Base-by-base conservation (phyloP, 1,140 invertebrate genomes). In the Danaus plexippus region DNA sequence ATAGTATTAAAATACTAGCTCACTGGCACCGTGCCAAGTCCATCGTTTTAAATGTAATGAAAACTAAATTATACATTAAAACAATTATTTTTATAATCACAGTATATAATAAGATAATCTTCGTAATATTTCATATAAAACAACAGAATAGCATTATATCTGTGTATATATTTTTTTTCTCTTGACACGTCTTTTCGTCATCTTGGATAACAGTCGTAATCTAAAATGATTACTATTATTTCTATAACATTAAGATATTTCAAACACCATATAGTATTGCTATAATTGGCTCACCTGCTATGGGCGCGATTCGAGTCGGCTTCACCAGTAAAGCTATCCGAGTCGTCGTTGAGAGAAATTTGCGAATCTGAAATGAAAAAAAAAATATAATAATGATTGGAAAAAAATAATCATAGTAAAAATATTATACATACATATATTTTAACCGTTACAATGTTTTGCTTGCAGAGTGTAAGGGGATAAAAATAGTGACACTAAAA, bases 321-420 rank as follows among this genome's bases (percentile, higher is more conserved):
- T 50, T 86, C 87, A 41, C 71, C 81, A 9, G 77, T 75, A 32
- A 85, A 75, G 56, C 86, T 88, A 56, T 88, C 87, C 2, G 87
- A 85, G 61, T 88, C 87, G 49, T 88, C 85, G 60, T 85, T 87
- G 11, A 88, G 72, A n/a, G 87, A 88, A 56, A 79, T 82, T 63
- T 87, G 78, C 12, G 78, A 86, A 73, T 87, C 84, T 87, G 66
- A 13, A 75, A 79, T 56, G 59, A 50, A 52, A 57, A 61, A 48
- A 47, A 49, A 60, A 40, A 56, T 43, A n/a, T n/a, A n/a, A n/a
- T 3, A 46, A 53, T 64, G 45, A 48, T 12, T 12, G 50, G 56
- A 11, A 42, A 32, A 32, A 32, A 32, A 32, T 32, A 7, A 32
- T 8, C 22, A 2, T 32, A 32, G 22, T 32, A 32, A 32, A 32